Conservation (phyloP, 2,113 vertebrate genomes). For the Chaenocephalus aceratus region DNA sequence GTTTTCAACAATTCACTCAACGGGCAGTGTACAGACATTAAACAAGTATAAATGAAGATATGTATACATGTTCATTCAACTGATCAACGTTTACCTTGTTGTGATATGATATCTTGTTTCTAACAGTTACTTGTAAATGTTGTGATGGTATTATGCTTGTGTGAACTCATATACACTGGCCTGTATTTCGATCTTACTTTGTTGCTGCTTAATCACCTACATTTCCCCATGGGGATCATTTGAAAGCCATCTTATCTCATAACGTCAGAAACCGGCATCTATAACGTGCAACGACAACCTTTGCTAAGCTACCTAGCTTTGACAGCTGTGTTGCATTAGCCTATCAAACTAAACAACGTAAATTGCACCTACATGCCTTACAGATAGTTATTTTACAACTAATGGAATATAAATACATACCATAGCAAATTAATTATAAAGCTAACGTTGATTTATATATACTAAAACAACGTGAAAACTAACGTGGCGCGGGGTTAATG, state of each 20-base stretch:
- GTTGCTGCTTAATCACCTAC: too few relatives aligned
- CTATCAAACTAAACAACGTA: background rate
- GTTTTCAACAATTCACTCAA: background rate
- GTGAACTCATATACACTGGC: too few relatives aligned
- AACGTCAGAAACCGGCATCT: background rate
- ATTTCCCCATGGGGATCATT: too few relatives aligned
- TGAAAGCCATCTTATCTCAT: too few relatives aligned
- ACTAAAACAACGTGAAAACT: background rate
- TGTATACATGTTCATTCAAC: too few relatives aligned
- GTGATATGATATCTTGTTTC: too few relatives aligned
- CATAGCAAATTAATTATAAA: rapidly evolving
- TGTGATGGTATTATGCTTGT: too few relatives aligned
- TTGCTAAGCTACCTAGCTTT: background rate
- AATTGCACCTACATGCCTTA: rapidly evolving
- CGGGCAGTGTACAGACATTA: background rate
- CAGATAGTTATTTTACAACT: background rate
- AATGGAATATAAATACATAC: background rate
- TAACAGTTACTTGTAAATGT: too few relatives aligned
- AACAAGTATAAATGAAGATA: too few relatives aligned
- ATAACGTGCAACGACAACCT: background rate
- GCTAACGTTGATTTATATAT: background rate
- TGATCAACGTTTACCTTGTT: too few relatives aligned
- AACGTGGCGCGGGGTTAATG: conserved; percentile 30
- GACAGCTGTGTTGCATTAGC: background rate
- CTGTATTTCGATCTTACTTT: too few relatives aligned